Conservation (phyloP, 2,888 invertebrate species). For the Adineta ricciae region DNA sequence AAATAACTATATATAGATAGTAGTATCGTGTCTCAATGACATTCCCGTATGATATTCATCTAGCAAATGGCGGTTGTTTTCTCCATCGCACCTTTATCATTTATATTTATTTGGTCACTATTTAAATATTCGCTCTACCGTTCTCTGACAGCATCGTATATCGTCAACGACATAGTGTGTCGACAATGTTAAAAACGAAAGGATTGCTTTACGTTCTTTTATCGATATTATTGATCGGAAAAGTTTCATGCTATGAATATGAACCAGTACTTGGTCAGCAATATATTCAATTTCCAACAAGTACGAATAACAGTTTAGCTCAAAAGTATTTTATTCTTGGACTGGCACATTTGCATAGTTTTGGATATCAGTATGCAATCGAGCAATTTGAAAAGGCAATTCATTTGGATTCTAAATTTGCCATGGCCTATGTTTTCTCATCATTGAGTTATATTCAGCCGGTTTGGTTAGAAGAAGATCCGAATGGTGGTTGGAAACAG, state of each 20-base stretch:
- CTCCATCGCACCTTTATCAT: no score
- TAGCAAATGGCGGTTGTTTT: no score
- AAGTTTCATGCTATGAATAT: background rate
- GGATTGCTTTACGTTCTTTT: background rate
- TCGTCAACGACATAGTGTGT: no score
- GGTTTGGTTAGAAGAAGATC: background rate
- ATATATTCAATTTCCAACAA: slow-evolving; percentile 1
- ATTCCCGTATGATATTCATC: no score
- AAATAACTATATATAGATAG: no score
- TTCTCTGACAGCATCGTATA: no score
- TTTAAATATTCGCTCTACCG: no score
- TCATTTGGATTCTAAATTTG: background rate
- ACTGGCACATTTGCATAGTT: background rate
- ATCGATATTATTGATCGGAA: background rate
- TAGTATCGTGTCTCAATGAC: no score
- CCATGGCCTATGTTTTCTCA: background rate
- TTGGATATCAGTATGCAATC: background rate
- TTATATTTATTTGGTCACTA: no score
- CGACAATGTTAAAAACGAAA: no score
- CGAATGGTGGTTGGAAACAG: background rate
- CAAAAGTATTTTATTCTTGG: background rate
- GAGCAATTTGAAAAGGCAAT: background rate
- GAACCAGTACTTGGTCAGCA: background rate
- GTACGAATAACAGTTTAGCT: background rate
- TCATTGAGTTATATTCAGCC: background rate